Base-by-base conservation (phyloP, 2,113 vertebrate genomes). In the Plectropomus leopardus region DNA sequence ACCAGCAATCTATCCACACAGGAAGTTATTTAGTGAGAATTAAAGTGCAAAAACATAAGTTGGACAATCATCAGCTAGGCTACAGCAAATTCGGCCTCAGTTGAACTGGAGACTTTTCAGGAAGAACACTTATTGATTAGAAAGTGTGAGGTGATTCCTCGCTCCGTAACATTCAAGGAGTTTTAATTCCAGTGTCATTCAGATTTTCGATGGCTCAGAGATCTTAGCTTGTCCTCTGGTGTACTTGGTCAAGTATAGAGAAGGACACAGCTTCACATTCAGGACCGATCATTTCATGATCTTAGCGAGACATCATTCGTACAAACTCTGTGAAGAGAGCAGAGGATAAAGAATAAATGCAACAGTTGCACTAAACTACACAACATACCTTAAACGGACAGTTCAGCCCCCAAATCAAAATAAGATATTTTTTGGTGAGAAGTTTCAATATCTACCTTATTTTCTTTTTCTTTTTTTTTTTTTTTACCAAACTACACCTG, bases 241-340 rank as follows among this genome's bases (percentile, higher is more conserved):
- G 59, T 59, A 57, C 65, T 78, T 63, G 53, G 81, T 89, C 78
- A 72, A 72, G 85, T 75, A 65, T 67, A 13, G 73, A 66, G 48
- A 76, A 76, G 65, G 76, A 87, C 70, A 40, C 59, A 40, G 65
- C 80, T 90, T 88, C 83, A 91, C 88, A 90, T 94, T 92, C 91
- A 85, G 72, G 51, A 63, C 51, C 3, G 36, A 61, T 84, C 55
- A 68, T 47, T 71, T 65, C 14, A 40, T 26, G 77, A 79, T 83
- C 89, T 97, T 94, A 99, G 88, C 97, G 97, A 85, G 97, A 99
- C 97, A 99, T 98, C 97, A 99, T 99, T 84, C 97, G 96, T 80
- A 98, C 97, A 89, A 99, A 99, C 90, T 99, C 97, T 99, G 94
- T 28, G 53, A 76, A 76, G 79, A 71, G 44, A 89, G 71, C 63